Conservation (phyloP, 2,113 vertebrate genomes). For the Campylomormyrus numenius region DNA sequence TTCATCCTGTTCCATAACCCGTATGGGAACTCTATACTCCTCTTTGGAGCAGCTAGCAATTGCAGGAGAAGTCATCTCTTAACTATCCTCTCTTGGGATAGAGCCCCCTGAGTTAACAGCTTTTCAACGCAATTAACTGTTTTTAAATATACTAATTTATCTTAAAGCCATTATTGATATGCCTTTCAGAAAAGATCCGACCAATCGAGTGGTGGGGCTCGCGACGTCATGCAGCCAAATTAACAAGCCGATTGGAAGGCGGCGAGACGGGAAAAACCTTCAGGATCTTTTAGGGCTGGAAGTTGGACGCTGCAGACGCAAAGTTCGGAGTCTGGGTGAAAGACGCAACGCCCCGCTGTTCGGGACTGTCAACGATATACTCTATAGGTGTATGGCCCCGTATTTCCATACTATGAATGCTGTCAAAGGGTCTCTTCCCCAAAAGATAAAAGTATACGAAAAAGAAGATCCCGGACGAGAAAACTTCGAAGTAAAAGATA, state of each 20-base stretch:
- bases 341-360: constrained; percentile 24
- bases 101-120: constrained; percentile 26
- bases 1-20: not conserved
- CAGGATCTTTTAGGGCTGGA: constrained; percentile 42
- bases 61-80: constrained; percentile 42
- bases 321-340: not conserved
- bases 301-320: constrained; percentile 21
- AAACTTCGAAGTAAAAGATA: constrained; percentile 39
- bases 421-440: constrained; percentile 54
- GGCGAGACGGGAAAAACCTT: constrained; percentile 48
- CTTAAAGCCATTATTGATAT: constrained; percentile 39
- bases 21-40: not conserved
- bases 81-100: constrained; percentile 32
- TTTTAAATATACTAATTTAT: constrained; percentile 40
- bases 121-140: not conserved
- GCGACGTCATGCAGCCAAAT: constrained; percentile 46
- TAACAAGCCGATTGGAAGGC: constrained; percentile 51
- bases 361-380: constrained; percentile 15
- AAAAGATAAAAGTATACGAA: constrained; percentile 44
- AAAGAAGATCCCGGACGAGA: constrained; percentile 40
- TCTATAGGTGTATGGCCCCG: constrained; percentile 67
- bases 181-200: constrained; percentile 23
- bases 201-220: constrained; percentile 48
- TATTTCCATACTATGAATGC: constrained; percentile 65
- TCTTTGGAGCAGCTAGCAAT: constrained; percentile 27